Percentiles rank a stretch among this genome's conserved stretches.
Evolutionary conservation across 2,888 invertebrate species (phyloP).

Genomic region (Drosophila kanekoi): DNA sequence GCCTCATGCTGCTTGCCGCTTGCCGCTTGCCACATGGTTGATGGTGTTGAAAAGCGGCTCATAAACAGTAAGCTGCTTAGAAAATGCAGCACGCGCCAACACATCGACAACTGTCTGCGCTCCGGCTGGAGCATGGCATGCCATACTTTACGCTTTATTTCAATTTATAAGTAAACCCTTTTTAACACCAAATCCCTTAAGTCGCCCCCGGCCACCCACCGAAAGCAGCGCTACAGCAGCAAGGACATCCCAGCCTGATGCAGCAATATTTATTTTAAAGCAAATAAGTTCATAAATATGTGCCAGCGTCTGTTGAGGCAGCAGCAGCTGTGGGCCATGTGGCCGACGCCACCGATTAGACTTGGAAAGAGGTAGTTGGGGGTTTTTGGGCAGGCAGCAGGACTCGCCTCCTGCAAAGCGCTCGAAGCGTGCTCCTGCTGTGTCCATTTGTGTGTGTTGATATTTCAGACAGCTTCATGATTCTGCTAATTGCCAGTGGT

Average conservation of each 20-base stretch:
- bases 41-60: slow-evolving; percentile 71
- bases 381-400: slow-evolving; percentile 1
- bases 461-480: slow-evolving; percentile 68
- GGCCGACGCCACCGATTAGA: slow-evolving; percentile 36
- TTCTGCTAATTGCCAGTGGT: slow-evolving; percentile 66
- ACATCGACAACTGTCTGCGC: slow-evolving; percentile 49
- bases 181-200: slow-evolving; percentile 71
- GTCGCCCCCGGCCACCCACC: slow-evolving; percentile 22
- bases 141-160: slow-evolving; percentile 70
- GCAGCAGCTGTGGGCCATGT: slow-evolving; percentile 31
- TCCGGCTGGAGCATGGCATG: slow-evolving; percentile 31
- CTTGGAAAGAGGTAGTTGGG: not conserved
- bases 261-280: slow-evolving; percentile 74
- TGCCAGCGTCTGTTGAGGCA: slow-evolving; percentile 25
- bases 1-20: slow-evolving; percentile 7
- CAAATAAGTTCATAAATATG: slow-evolving; percentile 80
- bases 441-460: slow-evolving; percentile 39
- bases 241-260: not conserved
- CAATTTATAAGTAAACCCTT: slow-evolving; percentile 70
- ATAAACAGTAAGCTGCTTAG: slow-evolving; percentile 77
- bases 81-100: slow-evolving; percentile 55
- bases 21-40: slow-evolving; percentile 18
- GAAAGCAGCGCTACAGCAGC: not conserved
- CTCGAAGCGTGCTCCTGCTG: slow-evolving; percentile 23
- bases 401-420: slow-evolving; percentile 45